Evolutionary conservation across 2,113 vertebrate genomes (phyloP).

Genomic region (Cnemophilus loriae): DNA sequence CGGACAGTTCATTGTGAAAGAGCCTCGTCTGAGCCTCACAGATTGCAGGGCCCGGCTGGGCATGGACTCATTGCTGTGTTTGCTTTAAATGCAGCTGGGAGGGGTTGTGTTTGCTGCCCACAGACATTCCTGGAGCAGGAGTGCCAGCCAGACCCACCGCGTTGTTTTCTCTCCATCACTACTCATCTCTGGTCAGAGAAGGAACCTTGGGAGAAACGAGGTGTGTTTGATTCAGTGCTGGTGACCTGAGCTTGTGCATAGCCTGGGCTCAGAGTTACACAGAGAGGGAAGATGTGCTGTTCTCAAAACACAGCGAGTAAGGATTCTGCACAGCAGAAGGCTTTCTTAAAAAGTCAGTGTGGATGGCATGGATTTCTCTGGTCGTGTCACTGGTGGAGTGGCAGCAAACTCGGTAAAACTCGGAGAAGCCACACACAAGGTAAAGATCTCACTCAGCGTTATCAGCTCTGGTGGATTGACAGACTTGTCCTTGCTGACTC

Average conservation of each 20-base stretch:
- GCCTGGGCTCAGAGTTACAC: not conserved
- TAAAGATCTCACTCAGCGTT: not conserved
- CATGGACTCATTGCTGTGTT: not conserved
- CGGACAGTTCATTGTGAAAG: fast-evolving
- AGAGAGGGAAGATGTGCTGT: not conserved
- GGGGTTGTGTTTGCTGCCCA: not conserved
- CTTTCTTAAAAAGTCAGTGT: not conserved
- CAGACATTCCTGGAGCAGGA: not conserved
- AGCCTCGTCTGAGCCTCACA: not conserved
- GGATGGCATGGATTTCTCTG: not conserved
- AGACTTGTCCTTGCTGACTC: not conserved
- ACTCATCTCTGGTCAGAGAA: not conserved
- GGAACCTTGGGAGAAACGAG: not conserved
- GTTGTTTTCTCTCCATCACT: not conserved
- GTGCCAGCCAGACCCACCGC: not conserved
- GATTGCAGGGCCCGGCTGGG: not conserved
- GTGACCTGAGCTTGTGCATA: not conserved
- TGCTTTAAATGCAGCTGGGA: not conserved
- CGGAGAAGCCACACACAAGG: not conserved
- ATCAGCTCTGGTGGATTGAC: not conserved
- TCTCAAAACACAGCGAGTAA: not conserved
- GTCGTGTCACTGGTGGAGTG: not conserved
- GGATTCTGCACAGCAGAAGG: not conserved
- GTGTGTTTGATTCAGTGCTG: not conserved
- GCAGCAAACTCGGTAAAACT: not conserved